Evolutionary conservation across 2,113 vertebrate species (phyloP).

Genomic region (Maylandia zebra): DNA sequence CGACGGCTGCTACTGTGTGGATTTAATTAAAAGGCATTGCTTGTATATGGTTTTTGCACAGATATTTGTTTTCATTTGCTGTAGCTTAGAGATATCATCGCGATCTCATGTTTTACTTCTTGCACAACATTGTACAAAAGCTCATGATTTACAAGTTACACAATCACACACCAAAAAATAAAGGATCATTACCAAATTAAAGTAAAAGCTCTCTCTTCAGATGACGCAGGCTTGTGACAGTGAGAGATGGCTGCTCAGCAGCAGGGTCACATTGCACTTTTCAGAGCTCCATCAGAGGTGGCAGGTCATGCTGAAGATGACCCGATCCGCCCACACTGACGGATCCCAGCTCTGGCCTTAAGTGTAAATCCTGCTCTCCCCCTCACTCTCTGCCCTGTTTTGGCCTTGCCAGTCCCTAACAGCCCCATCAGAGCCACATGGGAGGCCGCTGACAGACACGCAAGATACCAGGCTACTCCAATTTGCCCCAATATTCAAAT

Average conservation of each 20-base stretch:
- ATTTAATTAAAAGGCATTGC: slow-evolving; percentile 34
- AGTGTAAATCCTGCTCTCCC: slow-evolving; percentile 28
- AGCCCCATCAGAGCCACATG: slow-evolving; percentile 55
- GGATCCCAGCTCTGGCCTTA: slow-evolving; percentile 40
- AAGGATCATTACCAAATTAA: neutral
- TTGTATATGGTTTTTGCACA: neutral
- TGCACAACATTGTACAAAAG: neutral
- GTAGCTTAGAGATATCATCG: neutral
- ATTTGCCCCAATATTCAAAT: slow-evolving; percentile 33
- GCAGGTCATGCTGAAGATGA: slow-evolving; percentile 61
- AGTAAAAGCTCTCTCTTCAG: neutral
- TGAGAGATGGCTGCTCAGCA: slow-evolving; percentile 49
- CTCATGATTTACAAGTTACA: neutral
- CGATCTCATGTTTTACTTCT: neutral
- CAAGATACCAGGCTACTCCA: slow-evolving; percentile 17
- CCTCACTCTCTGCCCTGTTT: slow-evolving; percentile 19
- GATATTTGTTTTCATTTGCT: neutral
- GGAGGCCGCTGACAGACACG: slow-evolving; percentile 55
- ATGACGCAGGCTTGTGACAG: slow-evolving; percentile 31
- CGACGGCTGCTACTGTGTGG: neutral
- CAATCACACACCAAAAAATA: neutral
- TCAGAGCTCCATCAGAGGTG: slow-evolving; percentile 55
- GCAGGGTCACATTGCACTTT: slow-evolving; percentile 60
- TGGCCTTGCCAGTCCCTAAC: slow-evolving; percentile 52
- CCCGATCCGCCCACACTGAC: slow-evolving; percentile 60